A percentile compares a stretch with the other conserved stretches of the same genome.
Conservation (phyloP, 2,888 invertebrate genomes). For the Acrobasis suavella region DNA sequence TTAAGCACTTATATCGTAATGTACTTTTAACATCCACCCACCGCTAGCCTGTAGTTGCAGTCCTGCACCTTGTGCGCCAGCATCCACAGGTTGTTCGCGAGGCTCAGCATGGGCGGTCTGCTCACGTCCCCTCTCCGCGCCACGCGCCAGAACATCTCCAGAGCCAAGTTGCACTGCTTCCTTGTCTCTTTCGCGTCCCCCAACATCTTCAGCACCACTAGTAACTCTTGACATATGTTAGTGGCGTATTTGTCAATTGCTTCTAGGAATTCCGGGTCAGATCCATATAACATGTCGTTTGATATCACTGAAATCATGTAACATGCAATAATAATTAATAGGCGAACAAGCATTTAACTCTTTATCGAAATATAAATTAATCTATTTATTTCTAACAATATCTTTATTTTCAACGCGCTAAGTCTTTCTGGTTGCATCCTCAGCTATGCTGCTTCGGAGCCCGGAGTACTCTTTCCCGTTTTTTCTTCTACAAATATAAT, state of each 20-base stretch:
- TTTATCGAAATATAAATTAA: no score
- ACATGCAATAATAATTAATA: not conserved
- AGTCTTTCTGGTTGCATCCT: no score
- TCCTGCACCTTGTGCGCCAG: slow-evolving; percentile 85
- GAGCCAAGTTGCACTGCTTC: slow-evolving; percentile 87
- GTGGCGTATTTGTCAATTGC: slow-evolving; percentile 90
- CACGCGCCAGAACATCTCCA: slow-evolving; percentile 88
- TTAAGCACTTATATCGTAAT: no score
- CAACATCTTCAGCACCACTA: slow-evolving; percentile 86
- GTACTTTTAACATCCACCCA: slow-evolving; percentile 44
- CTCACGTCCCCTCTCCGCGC: slow-evolving; percentile 85
- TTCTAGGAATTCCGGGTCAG: slow-evolving; percentile 91
- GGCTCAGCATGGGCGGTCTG: slow-evolving; percentile 82
- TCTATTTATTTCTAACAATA: no score
- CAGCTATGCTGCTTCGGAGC: no score
- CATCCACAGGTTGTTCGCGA: slow-evolving; percentile 92
- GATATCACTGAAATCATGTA: slow-evolving; percentile 86
- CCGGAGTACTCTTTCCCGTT: no score
- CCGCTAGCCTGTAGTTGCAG: slow-evolving; percentile 58
- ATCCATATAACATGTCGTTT: slow-evolving; percentile 95
- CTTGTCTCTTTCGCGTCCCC: slow-evolving; percentile 85
- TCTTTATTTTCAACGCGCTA: no score
- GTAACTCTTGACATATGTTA: slow-evolving; percentile 89
- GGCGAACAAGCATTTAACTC: no score
- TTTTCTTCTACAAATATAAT: no score